Evolutionary conservation across 2,113 vertebrate genomes (phyloP), one percentile per base, ranked within the genome.

Genomic region (Psittacula cyanocephala): DNA sequence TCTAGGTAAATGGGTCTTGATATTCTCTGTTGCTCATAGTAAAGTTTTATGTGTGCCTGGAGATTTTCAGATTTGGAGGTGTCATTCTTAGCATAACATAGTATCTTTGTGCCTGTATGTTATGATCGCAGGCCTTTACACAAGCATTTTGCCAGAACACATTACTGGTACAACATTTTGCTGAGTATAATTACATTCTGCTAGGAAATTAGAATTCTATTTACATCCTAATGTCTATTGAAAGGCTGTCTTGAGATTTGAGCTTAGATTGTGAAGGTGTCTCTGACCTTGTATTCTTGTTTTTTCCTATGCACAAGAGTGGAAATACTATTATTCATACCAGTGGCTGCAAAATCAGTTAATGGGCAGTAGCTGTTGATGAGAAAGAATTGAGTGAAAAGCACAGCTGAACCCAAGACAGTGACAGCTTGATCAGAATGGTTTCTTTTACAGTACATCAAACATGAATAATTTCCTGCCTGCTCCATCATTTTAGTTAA

Each of bases 391-490:
- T 76, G 47, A 50, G 62, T 55, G n/a, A 94, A 86, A 43, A 91
- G 68, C 75, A 79, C 35, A 74, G 31, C 63, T 91, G 74, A 96
- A 95, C 64, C 69, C 62, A 39, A 24, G 23, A 20, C 29, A 83
- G 65, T 81, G 60, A 81, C 69, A 83, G 67, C 46, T 94, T 82
- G 62, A 86, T 93, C 65, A 88, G 57, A 91, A 90, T 68, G 41
- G 41, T 85, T 29, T 86, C 60, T 94, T 95, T 79, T 86, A 82
- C 62, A 93, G 63, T 86, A 78, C 67, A 90, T 93, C 77, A 92
- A 82, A 91, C 68, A 60, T 76, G 43, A 88, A 81, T 85, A 89
- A 94, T 94, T 89, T 97, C 70, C 55, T 95, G 59, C 35, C 67
- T 77, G 55, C 79, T 85, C 78, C 46, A 37, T 93, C 64, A 59